These are phyloP conservation scores for Danio choprae DNA, from an alignment of 2,797 vertebrate species.

Conservation along the genomic window DNA sequence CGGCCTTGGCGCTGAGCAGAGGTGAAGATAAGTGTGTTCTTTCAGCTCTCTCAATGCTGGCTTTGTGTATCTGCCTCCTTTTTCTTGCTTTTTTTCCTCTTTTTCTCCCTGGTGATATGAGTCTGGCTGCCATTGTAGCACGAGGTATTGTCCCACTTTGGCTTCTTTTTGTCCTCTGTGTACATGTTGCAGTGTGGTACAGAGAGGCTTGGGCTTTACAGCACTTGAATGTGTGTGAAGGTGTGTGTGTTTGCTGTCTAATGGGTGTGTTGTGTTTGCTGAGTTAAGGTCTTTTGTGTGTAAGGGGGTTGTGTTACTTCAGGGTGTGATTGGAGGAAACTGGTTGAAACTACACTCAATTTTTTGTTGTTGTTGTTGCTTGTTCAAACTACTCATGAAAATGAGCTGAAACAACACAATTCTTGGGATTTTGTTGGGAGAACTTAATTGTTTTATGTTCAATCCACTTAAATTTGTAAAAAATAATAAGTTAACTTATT, in stretches of 20 bases:
- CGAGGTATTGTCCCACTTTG: slow-evolving; percentile 43
- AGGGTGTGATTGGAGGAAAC: no score
- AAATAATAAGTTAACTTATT: no score
- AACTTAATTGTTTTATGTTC: no score
- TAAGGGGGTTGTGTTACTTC: not conserved
- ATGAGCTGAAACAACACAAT: no score
- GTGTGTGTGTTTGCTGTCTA: slow-evolving; percentile 9
- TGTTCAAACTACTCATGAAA: no score
- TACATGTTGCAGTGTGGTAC: slow-evolving; percentile 29
- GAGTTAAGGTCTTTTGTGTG: slow-evolving; percentile 19
- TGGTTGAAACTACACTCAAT: no score
- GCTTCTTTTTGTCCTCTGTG: slow-evolving; percentile 35
- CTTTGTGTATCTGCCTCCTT: slow-evolving; percentile 52
- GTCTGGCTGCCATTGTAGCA: slow-evolving; percentile 49
- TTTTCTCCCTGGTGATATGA: slow-evolving; percentile 47
- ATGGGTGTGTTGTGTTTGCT: slow-evolving; percentile 44
- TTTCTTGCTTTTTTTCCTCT: slow-evolving; percentile 28
- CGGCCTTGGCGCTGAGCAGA: slow-evolving; percentile 50
- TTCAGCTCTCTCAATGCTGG: slow-evolving; percentile 52
- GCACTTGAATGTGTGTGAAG: not conserved
- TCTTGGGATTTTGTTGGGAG: no score
- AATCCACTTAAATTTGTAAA: no score
- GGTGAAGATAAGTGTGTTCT: slow-evolving; percentile 58
- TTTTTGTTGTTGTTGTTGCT: no score
- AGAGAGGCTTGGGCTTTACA: not conserved